Percentiles rank a stretch among this genome's conserved stretches.
Evolutionary conservation across 2,888 invertebrate species (phyloP).

Genomic region (Aspidiotus destructor): DNA sequence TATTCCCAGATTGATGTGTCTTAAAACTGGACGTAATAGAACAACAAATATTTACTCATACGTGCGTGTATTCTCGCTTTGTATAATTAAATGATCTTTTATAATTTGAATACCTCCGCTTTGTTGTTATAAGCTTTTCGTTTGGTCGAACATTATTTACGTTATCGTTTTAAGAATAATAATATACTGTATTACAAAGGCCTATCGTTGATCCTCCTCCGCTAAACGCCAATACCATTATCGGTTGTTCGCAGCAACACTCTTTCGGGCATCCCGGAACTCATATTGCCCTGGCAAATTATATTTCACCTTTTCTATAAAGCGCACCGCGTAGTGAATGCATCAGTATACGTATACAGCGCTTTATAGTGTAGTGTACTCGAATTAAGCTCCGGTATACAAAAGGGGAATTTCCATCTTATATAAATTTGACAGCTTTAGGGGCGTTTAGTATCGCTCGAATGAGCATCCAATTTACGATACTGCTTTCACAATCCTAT

Average conservation of each 20-base stretch:
- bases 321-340: not conserved
- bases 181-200: too few relatives aligned
- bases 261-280: conserved; percentile 6
- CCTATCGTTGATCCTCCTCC: conserved; percentile 25
- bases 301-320: conserved; percentile 2
- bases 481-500: conserved; percentile 24
- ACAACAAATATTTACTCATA: too few relatives aligned
- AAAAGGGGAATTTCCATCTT: conserved; percentile 23
- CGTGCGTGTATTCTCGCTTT: too few relatives aligned
- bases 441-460: conserved; percentile 30
- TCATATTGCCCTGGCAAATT: conserved; percentile 17
- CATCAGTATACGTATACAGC: not conserved
- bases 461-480: conserved; percentile 32
- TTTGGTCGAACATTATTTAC: too few relatives aligned
- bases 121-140: too few relatives aligned
- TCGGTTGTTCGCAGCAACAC: conserved; percentile 29
- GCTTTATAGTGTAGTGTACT: too few relatives aligned
- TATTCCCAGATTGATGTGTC: too few relatives aligned
- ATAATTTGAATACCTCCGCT: too few relatives aligned
- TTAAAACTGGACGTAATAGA: too few relatives aligned
- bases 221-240: conserved; percentile 30
- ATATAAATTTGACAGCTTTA: conserved; percentile 23
- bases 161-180: too few relatives aligned
- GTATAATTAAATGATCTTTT: too few relatives aligned
- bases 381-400: too few relatives aligned